Conservation (phyloP, 2,113 vertebrate species). For the Cavia aperea region DNA sequence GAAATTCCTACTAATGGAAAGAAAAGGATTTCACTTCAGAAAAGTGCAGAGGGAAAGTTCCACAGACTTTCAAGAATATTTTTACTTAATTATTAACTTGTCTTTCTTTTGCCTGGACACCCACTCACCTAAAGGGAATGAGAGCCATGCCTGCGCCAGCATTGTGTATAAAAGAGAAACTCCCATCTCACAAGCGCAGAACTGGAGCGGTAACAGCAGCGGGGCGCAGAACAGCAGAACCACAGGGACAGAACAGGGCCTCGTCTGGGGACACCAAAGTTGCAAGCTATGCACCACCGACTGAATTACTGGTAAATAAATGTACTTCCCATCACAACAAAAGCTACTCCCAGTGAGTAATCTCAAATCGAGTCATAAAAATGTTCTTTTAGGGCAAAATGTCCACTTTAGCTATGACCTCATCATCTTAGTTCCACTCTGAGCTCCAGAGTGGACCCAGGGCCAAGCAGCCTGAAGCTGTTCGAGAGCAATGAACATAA, state of each 20-base stretch:
- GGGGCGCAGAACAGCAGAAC: not conserved
- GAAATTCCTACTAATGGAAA: not conserved
- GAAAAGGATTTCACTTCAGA: not conserved
- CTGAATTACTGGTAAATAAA: slow-evolving; percentile 20
- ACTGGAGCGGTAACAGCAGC: not conserved
- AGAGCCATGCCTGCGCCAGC: not conserved
- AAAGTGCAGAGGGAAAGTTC: not conserved
- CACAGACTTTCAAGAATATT: not conserved
- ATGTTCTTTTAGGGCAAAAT: not conserved
- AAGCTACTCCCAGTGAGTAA: slow-evolving; percentile 4
- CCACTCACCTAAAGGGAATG: not conserved
- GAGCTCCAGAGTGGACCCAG: slow-evolving; percentile 1
- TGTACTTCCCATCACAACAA: not conserved
- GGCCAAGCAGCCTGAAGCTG: not conserved
- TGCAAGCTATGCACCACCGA: not conserved
- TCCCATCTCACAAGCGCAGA: not conserved
- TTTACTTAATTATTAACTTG: not conserved
- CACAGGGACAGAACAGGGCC: not conserved
- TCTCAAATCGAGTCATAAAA: not conserved
- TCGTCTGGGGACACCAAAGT: not conserved
- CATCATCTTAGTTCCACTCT: not conserved
- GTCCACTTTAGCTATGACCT: not conserved
- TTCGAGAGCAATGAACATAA: slow-evolving; percentile 21
- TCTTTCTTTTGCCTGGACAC: not conserved
- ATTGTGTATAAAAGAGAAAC: not conserved